These are phyloP conservation scores for Ardeotis arabs DNA, from an alignment of 2,113 vertebrate species.

Conservation along the genomic window DNA sequence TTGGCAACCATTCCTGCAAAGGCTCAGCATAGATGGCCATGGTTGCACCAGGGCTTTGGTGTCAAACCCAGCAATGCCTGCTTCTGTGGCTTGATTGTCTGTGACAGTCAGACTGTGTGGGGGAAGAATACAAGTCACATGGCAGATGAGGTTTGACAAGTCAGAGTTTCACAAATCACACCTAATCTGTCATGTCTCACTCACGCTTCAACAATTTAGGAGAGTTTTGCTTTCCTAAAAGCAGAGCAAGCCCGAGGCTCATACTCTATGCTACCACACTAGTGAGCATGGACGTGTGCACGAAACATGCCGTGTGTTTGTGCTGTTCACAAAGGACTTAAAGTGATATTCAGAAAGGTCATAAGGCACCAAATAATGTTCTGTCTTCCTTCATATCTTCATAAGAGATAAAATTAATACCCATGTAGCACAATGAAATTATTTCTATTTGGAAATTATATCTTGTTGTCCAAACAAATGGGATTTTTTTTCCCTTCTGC, in stretches of 20 bases:
- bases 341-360: background rate
- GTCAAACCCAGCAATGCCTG: background rate
- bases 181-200: background rate
- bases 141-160: background rate
- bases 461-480: background rate
- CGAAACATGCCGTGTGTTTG: fast-evolving
- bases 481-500: background rate
- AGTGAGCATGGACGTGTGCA: fast-evolving
- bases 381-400: background rate
- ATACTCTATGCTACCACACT: background rate
- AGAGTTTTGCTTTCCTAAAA: background rate
- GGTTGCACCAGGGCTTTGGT: background rate
- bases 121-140: background rate
- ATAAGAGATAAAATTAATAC: background rate
- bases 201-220: background rate
- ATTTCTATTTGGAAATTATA: background rate
- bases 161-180: background rate
- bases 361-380: background rate
- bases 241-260: background rate
- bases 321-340: background rate
- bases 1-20: background rate
- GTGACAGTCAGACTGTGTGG: background rate
- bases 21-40: fast-evolving
- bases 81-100: background rate
- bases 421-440: background rate